A percentile compares a stretch with the other conserved stretches of the same genome.
These are phyloP conservation scores for Argentina silus DNA, from an alignment of 2,797 vertebrate genomes.

Conservation along the genomic window DNA sequence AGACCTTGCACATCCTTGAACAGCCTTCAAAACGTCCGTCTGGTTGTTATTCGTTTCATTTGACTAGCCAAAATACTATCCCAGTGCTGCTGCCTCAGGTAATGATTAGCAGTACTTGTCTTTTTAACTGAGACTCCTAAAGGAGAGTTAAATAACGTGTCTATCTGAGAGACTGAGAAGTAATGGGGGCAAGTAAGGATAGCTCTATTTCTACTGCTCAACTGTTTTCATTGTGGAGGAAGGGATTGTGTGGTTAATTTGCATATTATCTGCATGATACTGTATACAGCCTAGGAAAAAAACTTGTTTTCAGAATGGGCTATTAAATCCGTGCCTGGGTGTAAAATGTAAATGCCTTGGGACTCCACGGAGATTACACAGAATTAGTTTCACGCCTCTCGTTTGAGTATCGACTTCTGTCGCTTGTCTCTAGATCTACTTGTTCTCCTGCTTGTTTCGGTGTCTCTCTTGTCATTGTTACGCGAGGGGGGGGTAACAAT, in stretches of 20 bases:
- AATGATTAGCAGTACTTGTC: neutral
- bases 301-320: slow-evolving; percentile 8
- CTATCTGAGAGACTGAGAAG: neutral
- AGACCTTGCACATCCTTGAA: too few relatives aligned
- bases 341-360: slow-evolving; percentile 2
- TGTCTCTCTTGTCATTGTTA: slow-evolving; percentile 1
- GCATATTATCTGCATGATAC: slow-evolving; percentile 1
- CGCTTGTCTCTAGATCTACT: slow-evolving; percentile 21
- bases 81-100: neutral
- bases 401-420: slow-evolving; percentile 2
- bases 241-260: neutral
- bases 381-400: neutral
- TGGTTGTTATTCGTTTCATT: neutral
- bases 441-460: slow-evolving; percentile 18
- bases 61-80: too few relatives aligned
- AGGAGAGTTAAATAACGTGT: neutral
- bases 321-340: slow-evolving; percentile 7
- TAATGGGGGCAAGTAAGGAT: neutral
- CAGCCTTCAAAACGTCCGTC: neutral
- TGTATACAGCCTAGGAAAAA: neutral
- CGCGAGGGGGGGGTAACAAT: neutral
- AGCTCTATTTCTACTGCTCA: neutral
- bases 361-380: neutral
- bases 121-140: neutral
- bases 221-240: neutral